Percentiles rank a stretch among this genome's conserved stretches.
Conservation (phyloP, 2,113 vertebrate genomes). For the Cariama cristata region DNA sequence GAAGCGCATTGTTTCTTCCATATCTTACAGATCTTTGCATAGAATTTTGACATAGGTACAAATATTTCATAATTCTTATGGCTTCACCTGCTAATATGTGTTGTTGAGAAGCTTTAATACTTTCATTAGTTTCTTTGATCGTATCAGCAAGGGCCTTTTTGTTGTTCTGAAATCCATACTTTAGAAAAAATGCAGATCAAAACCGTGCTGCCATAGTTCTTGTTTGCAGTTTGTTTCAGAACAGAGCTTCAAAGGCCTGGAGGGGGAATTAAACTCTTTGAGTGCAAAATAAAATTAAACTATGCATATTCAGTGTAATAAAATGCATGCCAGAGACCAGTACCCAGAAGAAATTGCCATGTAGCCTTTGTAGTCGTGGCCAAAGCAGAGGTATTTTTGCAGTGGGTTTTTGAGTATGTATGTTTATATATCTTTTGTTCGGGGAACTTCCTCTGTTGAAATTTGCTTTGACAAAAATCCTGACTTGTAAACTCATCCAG, state of each 20-base stretch:
- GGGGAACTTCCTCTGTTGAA: constrained; percentile 3
- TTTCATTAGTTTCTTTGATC: constrained; percentile 11
- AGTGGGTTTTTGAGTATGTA: not conserved
- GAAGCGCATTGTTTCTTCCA: not conserved
- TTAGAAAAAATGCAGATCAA: not conserved
- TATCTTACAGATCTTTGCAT: accelerated
- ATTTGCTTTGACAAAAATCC: not conserved
- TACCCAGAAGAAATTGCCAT: not conserved
- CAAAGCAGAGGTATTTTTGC: constrained; percentile 34
- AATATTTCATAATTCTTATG: not conserved
- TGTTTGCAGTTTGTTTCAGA: constrained; percentile 31
- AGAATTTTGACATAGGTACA: not conserved
- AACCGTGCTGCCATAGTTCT: not conserved
- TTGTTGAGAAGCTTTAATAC: not conserved
- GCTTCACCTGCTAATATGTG: not conserved
- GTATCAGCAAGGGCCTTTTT: not conserved
- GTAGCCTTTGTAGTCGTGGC: not conserved
- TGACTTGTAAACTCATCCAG: not conserved
- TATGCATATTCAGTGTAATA: constrained; percentile 13
- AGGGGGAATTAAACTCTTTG: constrained; percentile 15
- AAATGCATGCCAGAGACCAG: not conserved
- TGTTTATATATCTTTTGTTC: not conserved
- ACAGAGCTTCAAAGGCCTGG: constrained; percentile 18
- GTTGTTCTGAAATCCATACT: not conserved
- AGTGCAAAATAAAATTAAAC: constrained; percentile 46